Base-by-base conservation (phyloP, 2,888 invertebrate genomes). In the Epinotia brunnichana region DNA sequence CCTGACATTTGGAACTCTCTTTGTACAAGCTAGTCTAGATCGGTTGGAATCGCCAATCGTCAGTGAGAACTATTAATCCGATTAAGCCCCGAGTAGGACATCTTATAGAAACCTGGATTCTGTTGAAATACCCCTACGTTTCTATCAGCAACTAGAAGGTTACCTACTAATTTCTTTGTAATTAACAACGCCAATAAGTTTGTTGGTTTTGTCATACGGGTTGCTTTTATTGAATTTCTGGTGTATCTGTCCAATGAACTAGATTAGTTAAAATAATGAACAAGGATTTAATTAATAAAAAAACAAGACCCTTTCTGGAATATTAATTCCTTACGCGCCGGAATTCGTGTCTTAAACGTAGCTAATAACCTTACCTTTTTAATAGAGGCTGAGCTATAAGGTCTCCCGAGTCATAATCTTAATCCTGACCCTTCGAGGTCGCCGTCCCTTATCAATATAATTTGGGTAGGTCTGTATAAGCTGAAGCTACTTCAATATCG, bases 291-390 rank as follows among this genome's bases (percentile, higher is more conserved):
- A 67, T 67, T 57, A 63, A n/a, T n/a, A 48, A 70, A 56, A 56
- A 48, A 56, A 48, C 0, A 7, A 35, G 35, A 19, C 35, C 29
- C 54, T 63, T 56, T 63, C 61, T n/a, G 56, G 57, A 57, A 56
- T 70, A 70, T 62, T 60, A 67, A 60, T 61, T 67, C n/a, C 61
- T 54, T 41, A 17, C 41, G 24, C 60, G 29, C 15, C 79, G 81
- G 85, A 83, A 85, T 89, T 87, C 79, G 76, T 71, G 77, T 85
- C 80, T 82, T 79, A 84, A 87, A 87, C 83, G 81, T 87, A 86
- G 87, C 87, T 89, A 84, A 85, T 90, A 89, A 86, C 81, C 78
- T 79, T 85, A 87, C 89, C 89, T 89, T 89, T 85, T 85, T 89
- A 87, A 87, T 80, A 80, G 80, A 77, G 82, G 85, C 83, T 87